These are phyloP conservation scores for Hippoglossus hippoglossus DNA, from an alignment of 2,797 vertebrate genomes.

Conservation along the genomic window DNA sequence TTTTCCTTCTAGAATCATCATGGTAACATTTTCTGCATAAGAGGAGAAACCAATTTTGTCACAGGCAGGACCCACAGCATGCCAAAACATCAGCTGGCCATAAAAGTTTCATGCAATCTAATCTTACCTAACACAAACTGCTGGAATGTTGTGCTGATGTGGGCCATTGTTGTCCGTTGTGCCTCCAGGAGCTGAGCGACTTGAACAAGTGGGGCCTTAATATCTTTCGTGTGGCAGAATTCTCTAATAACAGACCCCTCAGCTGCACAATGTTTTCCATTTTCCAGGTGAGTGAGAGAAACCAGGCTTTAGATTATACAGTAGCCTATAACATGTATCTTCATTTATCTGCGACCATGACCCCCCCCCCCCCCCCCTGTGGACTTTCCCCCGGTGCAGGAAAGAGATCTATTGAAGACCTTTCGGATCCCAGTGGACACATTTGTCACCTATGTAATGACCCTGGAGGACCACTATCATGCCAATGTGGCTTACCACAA, in stretches of 20 bases:
- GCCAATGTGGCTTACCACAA: slow-evolving; percentile 96
- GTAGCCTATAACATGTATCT: not conserved
- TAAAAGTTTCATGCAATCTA: not conserved
- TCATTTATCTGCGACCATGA: slow-evolving; percentile 8
- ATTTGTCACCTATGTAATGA: slow-evolving; percentile 92
- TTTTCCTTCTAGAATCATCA: no score
- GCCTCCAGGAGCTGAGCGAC: slow-evolving; percentile 90
- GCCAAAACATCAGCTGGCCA: not conserved
- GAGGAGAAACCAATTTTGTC: no score
- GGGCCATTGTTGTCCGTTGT: slow-evolving; percentile 19
- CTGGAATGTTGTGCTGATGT: not conserved
- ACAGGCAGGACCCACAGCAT: not conserved
- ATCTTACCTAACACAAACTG: not conserved
- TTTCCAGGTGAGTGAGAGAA: slow-evolving; percentile 87
- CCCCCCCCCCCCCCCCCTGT: not conserved
- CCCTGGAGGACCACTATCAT: slow-evolving; percentile 95
- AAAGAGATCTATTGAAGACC: slow-evolving; percentile 92
- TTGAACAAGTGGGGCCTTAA: slow-evolving; percentile 98
- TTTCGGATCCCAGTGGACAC: slow-evolving; percentile 93
- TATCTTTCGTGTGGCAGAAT: slow-evolving; percentile 93
- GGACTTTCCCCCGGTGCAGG: slow-evolving; percentile 76
- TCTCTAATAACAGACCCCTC: slow-evolving; percentile 91
- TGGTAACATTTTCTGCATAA: no score
- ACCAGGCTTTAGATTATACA: not conserved
- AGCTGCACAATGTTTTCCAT: slow-evolving; percentile 94